Conservation (phyloP, 2,888 invertebrate species). For the Rhynchonema sp. region DNA sequence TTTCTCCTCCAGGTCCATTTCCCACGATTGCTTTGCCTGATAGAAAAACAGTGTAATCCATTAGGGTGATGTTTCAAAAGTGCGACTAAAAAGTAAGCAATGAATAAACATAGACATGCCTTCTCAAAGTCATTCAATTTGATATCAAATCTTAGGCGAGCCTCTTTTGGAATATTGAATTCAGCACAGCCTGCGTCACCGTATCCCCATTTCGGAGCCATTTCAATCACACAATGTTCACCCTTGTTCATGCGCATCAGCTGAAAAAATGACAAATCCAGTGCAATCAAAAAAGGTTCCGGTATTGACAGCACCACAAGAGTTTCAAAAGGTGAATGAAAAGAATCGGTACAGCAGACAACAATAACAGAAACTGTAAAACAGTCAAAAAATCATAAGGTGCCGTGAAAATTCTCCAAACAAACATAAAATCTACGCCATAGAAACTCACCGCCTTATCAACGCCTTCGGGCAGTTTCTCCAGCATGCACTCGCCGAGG, state of each 20-base stretch:
- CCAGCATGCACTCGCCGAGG: slow-evolving; percentile 62
- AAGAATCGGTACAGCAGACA: too few relatives aligned
- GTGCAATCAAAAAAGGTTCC: too few relatives aligned
- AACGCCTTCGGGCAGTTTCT: slow-evolving; percentile 55
- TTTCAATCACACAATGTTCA: slow-evolving; percentile 36
- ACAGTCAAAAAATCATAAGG: too few relatives aligned
- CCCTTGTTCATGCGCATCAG: slow-evolving; percentile 10
- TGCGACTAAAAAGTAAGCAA: neutral
- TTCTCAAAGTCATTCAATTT: slow-evolving; percentile 65
- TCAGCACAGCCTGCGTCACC: slow-evolving; percentile 48
- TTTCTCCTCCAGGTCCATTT: slow-evolving; percentile 55
- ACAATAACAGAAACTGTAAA: too few relatives aligned
- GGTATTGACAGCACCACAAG: too few relatives aligned
- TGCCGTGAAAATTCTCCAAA: too few relatives aligned
- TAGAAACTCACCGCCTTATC: neutral
- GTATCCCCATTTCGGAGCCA: slow-evolving; percentile 61
- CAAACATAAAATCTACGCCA: too few relatives aligned
- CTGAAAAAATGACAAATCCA: too few relatives aligned
- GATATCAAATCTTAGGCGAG: slow-evolving; percentile 57
- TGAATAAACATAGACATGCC: too few relatives aligned
- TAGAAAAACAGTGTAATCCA: too few relatives aligned
- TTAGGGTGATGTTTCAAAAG: neutral
- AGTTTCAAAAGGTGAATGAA: too few relatives aligned
- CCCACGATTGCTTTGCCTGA: slow-evolving; percentile 58
- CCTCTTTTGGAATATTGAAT: slow-evolving; percentile 55